Evolutionary conservation across 92 coral and sea anemone species (phyloP), one percentile per base, ranked within the genome.

Genomic region (Palythoa grandis): DNA sequence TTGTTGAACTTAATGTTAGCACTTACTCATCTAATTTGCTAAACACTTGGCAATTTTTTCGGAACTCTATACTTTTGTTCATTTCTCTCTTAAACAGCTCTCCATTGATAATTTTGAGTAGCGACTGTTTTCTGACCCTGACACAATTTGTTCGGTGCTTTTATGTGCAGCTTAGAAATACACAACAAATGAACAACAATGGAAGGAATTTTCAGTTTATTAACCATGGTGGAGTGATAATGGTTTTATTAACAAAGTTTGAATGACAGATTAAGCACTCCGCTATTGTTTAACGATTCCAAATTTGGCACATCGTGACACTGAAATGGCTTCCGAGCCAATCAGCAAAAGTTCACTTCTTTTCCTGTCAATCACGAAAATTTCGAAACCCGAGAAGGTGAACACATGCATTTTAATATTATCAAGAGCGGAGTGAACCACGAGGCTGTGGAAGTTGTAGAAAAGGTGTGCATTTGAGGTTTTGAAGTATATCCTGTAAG

Each of bases 201-300:
- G 74, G 40, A 66, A 80, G 47, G 85, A 80, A 80, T 80, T 80
- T 53, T 54, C 85, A 63, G 24, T 63, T 70, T 80, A 80, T 80
- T 66, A 63, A 66, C 74, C 17, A 52, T 70, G 74, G 61, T 70
- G 82, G 72, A 72, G 92, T 61, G 92, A 86, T 86, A 87, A 87
- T 82, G 80, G 86, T 85, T 90, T 87, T 86, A 87, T 90, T 90
- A 90, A 78, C 88, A 87, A 65, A 61, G 63, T 82, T 90, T 90
- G 93, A 90, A 83, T 82, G 92, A 76, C 88, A 80, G 72, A 66
- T 80, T 80, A 80, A 80, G 85, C 15, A 79, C 74, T 25, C 74
- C 3, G 74, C 85, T 23, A 80, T 80, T 80, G 73, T 80, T 80
- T 70, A 39, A 56, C 14, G 19, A 43, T 80, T 40, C 85, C 85